A percentile compares a stretch with the other conserved stretches of the same genome.
These are phyloP conservation scores for Columba janthina DNA, from an alignment of 2,113 vertebrate species.

Conservation along the genomic window DNA sequence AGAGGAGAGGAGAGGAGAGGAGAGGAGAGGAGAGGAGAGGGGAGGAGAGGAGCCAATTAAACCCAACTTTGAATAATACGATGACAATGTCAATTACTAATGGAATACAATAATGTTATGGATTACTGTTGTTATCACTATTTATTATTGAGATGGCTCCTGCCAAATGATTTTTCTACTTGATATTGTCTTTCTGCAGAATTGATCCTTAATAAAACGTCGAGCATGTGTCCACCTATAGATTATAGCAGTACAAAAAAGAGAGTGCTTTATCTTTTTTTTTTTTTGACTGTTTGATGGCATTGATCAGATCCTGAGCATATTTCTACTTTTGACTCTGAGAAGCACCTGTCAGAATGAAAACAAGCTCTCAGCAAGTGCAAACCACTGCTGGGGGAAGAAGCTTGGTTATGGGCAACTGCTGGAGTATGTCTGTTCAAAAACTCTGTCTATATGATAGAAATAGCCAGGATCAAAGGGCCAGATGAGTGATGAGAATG, in stretches of 20 bases:
- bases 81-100: not conserved
- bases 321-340: not conserved
- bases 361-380: not conserved
- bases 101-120: not conserved
- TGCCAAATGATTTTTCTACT: not conserved
- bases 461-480: not conserved
- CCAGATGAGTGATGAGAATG: accelerated
- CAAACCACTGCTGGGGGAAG: not conserved
- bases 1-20: too few relatives aligned
- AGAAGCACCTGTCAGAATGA: not conserved
- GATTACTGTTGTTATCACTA: not conserved
- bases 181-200: not conserved
- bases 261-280: not conserved
- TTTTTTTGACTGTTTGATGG: not conserved
- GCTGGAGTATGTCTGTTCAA: not conserved
- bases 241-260: not conserved
- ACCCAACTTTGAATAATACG: not conserved
- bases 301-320: not conserved
- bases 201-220: not conserved
- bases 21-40: not conserved
- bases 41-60: not conserved
- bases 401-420: not conserved
- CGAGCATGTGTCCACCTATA: not conserved
- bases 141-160: not conserved
- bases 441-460: not conserved